Evolutionary conservation across 2,797 vertebrate genomes (phyloP).

Genomic region (Hoplostethus atlanticus): DNA sequence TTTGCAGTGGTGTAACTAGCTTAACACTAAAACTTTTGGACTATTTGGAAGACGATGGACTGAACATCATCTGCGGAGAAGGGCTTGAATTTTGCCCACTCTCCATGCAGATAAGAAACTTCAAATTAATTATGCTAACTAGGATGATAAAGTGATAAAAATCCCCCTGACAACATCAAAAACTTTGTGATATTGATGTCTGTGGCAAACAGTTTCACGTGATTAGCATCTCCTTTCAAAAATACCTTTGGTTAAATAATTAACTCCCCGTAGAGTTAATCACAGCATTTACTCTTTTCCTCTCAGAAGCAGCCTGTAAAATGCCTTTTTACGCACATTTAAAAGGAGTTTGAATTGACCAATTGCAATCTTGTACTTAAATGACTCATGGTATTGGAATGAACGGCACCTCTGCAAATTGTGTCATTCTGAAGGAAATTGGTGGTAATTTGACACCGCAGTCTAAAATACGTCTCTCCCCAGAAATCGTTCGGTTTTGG

Average conservation of each 20-base stretch:
- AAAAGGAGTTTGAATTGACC: slow-evolving; percentile 61
- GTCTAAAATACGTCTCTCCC: slow-evolving; percentile 48
- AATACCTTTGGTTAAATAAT: slow-evolving; percentile 62
- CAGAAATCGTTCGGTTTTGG: slow-evolving; percentile 42
- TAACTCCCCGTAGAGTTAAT: slow-evolving; percentile 49
- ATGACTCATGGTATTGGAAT: slow-evolving; percentile 54
- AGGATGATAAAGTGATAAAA: slow-evolving; percentile 36
- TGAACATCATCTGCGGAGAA: slow-evolving; percentile 11
- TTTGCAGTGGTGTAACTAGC: slow-evolving; percentile 8
- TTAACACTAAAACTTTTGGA: neutral
- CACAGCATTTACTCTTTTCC: slow-evolving; percentile 25
- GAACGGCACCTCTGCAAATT: slow-evolving; percentile 63
- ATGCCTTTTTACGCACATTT: slow-evolving; percentile 47
- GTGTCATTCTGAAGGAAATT: slow-evolving; percentile 64
- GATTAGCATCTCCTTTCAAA: slow-evolving; percentile 54
- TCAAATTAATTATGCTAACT: slow-evolving; percentile 49
- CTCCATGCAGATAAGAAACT: slow-evolving; percentile 18
- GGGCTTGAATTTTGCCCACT: slow-evolving; percentile 3
- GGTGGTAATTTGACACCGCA: slow-evolving; percentile 61
- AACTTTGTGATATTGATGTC: slow-evolving; percentile 34
- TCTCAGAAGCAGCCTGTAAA: slow-evolving; percentile 37
- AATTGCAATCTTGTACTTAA: slow-evolving; percentile 62
- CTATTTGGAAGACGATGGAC: slow-evolving; percentile 25
- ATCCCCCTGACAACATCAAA: slow-evolving; percentile 29
- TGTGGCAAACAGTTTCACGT: slow-evolving; percentile 42